Evolutionary conservation across 2,113 vertebrate species (phyloP).

Genomic region (Carettochelys insculpta): DNA sequence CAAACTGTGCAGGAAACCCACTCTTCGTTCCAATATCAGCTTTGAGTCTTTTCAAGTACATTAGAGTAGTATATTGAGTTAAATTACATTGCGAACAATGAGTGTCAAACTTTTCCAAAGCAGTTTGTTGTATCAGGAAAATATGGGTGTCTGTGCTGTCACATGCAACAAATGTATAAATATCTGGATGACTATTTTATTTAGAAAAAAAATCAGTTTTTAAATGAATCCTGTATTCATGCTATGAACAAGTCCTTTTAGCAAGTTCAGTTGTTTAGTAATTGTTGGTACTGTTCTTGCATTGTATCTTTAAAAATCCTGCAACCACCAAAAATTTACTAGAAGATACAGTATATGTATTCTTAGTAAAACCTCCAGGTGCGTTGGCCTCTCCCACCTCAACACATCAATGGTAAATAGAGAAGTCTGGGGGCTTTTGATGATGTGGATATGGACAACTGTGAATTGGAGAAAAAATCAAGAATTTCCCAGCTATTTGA

Average conservation of each 20-base stretch:
- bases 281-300: background rate
- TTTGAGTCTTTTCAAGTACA: background rate
- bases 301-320: background rate
- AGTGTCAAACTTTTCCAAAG: background rate
- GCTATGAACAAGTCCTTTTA: rapidly evolving
- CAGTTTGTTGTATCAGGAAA: background rate
- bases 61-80: background rate
- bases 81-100: background rate
- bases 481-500: background rate
- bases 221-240: background rate
- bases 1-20: background rate
- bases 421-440: background rate
- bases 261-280: background rate
- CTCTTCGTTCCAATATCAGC: background rate
- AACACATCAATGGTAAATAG: background rate
- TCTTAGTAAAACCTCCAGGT: background rate
- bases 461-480: background rate
- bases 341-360: background rate
- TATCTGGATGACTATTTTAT: background rate
- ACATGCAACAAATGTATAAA: background rate
- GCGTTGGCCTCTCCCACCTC: background rate
- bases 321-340: background rate
- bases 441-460: background rate
- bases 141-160: background rate
- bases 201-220: background rate